These are phyloP conservation scores for Macrocentrus cingulum DNA, from an alignment of 1,140 invertebrate species.

Conservation along the genomic window DNA sequence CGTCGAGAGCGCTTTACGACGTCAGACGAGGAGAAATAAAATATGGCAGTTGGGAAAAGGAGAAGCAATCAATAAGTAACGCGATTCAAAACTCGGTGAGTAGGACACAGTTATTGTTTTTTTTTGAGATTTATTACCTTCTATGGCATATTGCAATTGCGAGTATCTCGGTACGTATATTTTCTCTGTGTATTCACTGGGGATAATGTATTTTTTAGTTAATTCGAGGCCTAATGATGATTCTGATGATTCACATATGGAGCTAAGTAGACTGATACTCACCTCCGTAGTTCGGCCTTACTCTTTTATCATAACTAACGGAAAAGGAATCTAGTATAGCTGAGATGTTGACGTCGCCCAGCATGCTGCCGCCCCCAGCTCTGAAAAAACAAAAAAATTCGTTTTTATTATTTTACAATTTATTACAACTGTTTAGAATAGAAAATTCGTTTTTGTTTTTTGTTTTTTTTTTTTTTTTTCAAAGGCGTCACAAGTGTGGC, in stretches of 20 bases:
- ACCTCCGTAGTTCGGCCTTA: constrained; percentile 98
- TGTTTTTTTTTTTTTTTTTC: too few species aligned
- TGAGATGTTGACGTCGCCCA: constrained; percentile 88
- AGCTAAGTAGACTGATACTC: constrained; percentile 57
- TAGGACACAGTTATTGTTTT: too few species aligned
- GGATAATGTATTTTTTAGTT: background rate
- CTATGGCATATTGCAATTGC: background rate
- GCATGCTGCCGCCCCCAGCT: constrained; percentile 73
- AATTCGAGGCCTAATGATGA: background rate
- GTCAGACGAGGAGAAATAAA: constrained; percentile 22
- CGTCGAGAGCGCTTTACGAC: constrained; percentile 25
- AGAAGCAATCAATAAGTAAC: constrained; percentile 24
- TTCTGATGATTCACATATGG: background rate
- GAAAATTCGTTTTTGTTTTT: too few species aligned
- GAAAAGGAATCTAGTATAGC: constrained; percentile 90
- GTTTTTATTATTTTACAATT: too few species aligned
- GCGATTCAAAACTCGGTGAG: constrained; percentile 21
- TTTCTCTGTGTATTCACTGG: background rate
- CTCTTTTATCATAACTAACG: constrained; percentile 95
- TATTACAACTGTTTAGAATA: too few species aligned
- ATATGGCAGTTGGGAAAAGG: constrained; percentile 3
- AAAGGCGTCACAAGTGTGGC: too few species aligned
- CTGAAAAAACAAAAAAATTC: constrained; percentile 54
- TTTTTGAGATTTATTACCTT: too few species aligned
- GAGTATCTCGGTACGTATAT: constrained; percentile 6